Base-by-base conservation (phyloP, 2,888 invertebrate species). In the Phyllotreta striolata region DNA sequence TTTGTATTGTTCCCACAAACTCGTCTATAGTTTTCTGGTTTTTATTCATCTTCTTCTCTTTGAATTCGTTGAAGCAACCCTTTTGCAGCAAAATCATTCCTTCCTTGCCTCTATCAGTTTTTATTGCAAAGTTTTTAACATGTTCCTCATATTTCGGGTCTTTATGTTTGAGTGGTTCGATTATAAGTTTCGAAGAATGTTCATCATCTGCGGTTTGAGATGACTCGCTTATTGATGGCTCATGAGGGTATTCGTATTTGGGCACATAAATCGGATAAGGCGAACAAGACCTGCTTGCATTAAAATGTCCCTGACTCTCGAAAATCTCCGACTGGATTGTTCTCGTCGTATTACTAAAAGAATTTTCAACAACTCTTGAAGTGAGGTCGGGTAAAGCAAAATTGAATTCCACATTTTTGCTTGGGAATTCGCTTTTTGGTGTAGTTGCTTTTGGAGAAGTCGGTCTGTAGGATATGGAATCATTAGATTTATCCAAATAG, bases 231-330 rank as follows among this genome's bases (percentile, higher is more conserved):
- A 63, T 51, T 4, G 55, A 38, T 46, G 52, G 6, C 1, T 24
- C 24, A 24, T 3, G 24, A 6, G 57, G 49, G 8, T 44, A 52
- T n/a, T 69, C 63, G 40, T 63, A 55, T 43, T 63, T 63, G 0
- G 81, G 81, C 39, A 81, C 75, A 63, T 73, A 81, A 38, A 80
- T 73, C 0, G 74, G 69, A 64, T 73, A 74, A 1, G 80, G 80
- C 0, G 80, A 79, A 61, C 70, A 74, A 0, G 78, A 74, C 55
- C 79, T 69, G 40, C 74, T 74, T 0, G 80, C 80, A 63, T 78
- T 79, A 63, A 78, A 81, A 67, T 81, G 81, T 0, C 81, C 81
- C 63, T 80, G 76, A 62, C 80, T 79, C 71, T 80, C 80, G 63
- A 81, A 81, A 5, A 79, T 73, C 71, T 80, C 79, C 1, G 79